A percentile compares a stretch with the other conserved stretches of the same genome.
Conservation (phyloP, 2,888 invertebrate species). For the Coecobrya sp. region DNA sequence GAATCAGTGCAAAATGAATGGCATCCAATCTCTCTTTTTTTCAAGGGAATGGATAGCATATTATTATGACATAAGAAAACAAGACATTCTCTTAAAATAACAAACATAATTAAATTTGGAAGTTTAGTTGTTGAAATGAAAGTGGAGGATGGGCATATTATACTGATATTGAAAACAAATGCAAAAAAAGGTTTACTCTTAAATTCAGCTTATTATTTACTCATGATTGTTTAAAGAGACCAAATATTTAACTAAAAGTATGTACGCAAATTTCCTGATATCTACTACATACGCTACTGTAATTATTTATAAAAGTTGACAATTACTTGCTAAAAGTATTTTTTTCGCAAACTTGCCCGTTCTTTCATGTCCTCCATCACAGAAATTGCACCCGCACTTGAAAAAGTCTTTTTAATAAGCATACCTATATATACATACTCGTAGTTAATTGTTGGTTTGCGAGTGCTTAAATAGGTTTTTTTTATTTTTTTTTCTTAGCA, state of each 20-base stretch:
- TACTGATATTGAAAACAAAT: too few relatives aligned
- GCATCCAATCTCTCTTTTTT: constrained; percentile 28
- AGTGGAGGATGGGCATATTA: too few relatives aligned
- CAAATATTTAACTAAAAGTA: too few relatives aligned
- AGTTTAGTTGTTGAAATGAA: too few relatives aligned
- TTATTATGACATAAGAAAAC: background rate
- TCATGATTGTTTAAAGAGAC: too few relatives aligned
- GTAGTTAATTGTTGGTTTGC: background rate
- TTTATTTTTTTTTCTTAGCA: background rate
- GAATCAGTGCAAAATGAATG: background rate
- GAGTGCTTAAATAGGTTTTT: background rate
- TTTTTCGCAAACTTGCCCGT: background rate
- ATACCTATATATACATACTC: background rate
- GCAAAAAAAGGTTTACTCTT: too few relatives aligned
- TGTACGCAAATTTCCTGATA: background rate
- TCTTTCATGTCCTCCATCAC: background rate
- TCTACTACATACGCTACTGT: background rate
- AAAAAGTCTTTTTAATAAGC: background rate
- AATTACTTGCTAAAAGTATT: constrained; percentile 14
- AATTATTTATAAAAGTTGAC: background rate
- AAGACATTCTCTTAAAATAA: background rate
- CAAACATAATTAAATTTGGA: background rate
- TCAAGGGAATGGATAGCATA: background rate
- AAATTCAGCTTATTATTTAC: too few relatives aligned
- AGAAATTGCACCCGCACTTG: background rate